Percentiles rank a stretch among this genome's conserved stretches.
These are phyloP conservation scores for Lasioglossum malachurum DNA, from an alignment of 2,888 invertebrate genomes.

Conservation along the genomic window DNA sequence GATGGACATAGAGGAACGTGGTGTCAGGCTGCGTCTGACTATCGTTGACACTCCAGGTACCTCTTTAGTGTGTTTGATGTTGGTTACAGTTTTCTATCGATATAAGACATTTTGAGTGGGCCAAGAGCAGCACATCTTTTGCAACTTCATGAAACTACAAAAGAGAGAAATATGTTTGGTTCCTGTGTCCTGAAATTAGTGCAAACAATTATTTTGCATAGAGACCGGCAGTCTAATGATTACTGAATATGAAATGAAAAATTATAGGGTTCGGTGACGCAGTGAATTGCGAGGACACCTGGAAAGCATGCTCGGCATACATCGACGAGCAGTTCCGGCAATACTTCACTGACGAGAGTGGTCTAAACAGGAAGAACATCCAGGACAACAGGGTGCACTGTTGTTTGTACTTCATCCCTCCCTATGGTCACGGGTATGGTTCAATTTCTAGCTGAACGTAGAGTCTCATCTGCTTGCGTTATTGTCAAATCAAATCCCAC, in stretches of 20 bases:
- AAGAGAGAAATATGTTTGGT: too few species aligned
- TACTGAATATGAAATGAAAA: background rate
- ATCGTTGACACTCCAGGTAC: slow-evolving; percentile 96
- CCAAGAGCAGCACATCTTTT: too few species aligned
- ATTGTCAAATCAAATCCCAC: too few species aligned
- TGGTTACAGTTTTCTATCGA: too few species aligned
- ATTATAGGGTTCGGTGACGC: slow-evolving; percentile 93
- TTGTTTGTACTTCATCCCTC: slow-evolving; percentile 97
- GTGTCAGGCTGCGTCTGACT: slow-evolving; percentile 95
- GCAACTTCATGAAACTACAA: too few species aligned
- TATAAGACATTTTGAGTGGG: too few species aligned
- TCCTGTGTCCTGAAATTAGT: too few species aligned
- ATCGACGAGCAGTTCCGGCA: slow-evolving; percentile 94
- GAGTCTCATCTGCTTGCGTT: too few species aligned
- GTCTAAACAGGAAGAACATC: slow-evolving; percentile 96
- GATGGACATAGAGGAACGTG: slow-evolving; percentile 97
- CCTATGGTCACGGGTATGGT: slow-evolving; percentile 96
- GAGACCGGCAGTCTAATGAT: too few species aligned
- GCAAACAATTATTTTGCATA: too few species aligned
- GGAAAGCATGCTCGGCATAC: slow-evolving; percentile 96
- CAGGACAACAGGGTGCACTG: slow-evolving; percentile 98
- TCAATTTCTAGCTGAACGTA: background rate
- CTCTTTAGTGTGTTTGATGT: background rate
- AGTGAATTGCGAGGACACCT: slow-evolving; percentile 97
- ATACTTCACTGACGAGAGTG: slow-evolving; percentile 96